A percentile compares a stretch with the other conserved stretches of the same genome.
These are phyloP conservation scores for Artibeus jamaicensis DNA, from an alignment of 2,797 vertebrate species.

Conservation along the genomic window DNA sequence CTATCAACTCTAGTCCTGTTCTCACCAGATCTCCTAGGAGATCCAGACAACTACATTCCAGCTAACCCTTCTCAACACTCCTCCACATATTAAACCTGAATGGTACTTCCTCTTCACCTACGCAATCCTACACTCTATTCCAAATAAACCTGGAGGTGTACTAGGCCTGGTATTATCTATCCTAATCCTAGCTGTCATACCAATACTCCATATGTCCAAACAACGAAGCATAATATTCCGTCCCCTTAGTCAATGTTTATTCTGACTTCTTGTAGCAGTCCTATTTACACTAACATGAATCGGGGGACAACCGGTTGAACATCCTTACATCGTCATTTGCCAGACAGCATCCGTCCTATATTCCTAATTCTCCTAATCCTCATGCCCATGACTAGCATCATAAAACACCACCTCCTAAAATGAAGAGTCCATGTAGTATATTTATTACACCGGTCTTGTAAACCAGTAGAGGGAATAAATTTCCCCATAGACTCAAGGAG, in stretches of 20 bases:
- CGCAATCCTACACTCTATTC: not conserved
- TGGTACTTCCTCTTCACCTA: not conserved
- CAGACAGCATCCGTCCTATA: not conserved
- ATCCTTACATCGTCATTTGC: not conserved
- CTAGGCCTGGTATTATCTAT: not conserved
- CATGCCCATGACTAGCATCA: fast-evolving
- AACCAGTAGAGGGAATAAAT: not conserved
- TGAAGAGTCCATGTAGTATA: not conserved
- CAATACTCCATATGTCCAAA: not conserved
- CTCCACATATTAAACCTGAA: not conserved
- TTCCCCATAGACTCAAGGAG: no score
- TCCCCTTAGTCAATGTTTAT: not conserved
- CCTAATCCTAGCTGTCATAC: not conserved
- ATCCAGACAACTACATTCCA: not conserved
- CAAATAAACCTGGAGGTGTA: not conserved
- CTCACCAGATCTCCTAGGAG: not conserved
- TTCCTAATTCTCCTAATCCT: not conserved
- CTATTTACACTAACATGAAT: not conserved
- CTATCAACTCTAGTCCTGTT: not conserved
- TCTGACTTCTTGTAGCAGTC: not conserved
- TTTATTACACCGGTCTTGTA: not conserved
- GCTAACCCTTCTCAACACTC: not conserved
- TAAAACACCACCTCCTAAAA: not conserved
- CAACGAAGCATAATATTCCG: not conserved
- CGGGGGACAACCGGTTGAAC: not conserved